Evolutionary conservation across 2,888 invertebrate genomes (phyloP), one percentile per base, ranked within the genome.

Genomic region (Xestia xanthographa): DNA sequence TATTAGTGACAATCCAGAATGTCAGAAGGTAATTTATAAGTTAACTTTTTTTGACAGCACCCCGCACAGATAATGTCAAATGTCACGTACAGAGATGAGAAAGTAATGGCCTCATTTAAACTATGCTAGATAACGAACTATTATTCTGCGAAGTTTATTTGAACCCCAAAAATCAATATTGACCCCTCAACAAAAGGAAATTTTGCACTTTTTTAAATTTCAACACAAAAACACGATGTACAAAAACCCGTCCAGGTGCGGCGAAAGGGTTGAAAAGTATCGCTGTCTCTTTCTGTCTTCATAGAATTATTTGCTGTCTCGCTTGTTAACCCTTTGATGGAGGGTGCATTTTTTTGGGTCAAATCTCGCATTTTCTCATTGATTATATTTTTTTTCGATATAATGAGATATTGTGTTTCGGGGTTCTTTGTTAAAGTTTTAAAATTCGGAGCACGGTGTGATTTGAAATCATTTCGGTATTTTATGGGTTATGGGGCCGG

Each of bases 361-460:
- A 95, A 95, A 95, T 96, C 94, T 94, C 91, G 92, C 94, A 93
- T 95, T 95, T 96, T 95, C 94, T 93, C 93, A 92, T 95, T 95
- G 92, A 92, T 94, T 94, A 92, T 91, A 90, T 92, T 86, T 93
- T 95, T 93, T 94, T 93, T 90, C 83, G 86, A 90, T 88, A 93
- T 95, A 96, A 96, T 95, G 95, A 96, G 95, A 95, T 95, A 96
- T 96, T 96, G 95, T 96, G 91, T 95, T 94, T 90, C 93, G 92
- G 88, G 88, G 82, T 86, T 87, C 92, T 92, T 93, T 94, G 88
- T 94, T 87, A 79, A 80, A 84, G 82, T 91, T 92, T 92, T 89
- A 90, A 92, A 92, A 87, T 91, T 92, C 87, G 88, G 89, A 92
- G 89, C 91, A 88, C 69, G 83, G 87, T 80, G 73, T 74, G 83